These are phyloP conservation scores for Mixornis gularis DNA, from an alignment of 2,113 vertebrate species.

Conservation along the genomic window DNA sequence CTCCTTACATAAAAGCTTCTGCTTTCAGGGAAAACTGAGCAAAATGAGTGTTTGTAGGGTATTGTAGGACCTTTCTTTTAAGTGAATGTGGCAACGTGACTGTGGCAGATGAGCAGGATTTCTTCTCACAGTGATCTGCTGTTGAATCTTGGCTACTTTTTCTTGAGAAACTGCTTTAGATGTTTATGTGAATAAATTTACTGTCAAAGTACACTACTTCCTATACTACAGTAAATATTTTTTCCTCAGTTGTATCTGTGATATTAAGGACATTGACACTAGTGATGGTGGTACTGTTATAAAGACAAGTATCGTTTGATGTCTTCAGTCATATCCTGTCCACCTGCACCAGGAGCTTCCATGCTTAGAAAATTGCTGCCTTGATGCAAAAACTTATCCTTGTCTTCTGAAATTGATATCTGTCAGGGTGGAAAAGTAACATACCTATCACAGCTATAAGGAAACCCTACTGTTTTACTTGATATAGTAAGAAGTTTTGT, in stretches of 20 bases:
- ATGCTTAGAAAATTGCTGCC: not conserved
- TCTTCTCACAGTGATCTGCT: not conserved
- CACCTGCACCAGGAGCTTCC: not conserved
- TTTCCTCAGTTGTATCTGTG: not conserved
- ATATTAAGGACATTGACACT: not conserved
- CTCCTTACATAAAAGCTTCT: not conserved
- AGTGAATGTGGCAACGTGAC: rapidly evolving
- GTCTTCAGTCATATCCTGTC: not conserved
- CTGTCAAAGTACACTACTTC: not conserved
- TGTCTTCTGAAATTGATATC: not conserved
- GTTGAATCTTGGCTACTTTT: not conserved
- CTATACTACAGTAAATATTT: not conserved
- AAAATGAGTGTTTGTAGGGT: not conserved
- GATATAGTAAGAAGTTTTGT: not conserved
- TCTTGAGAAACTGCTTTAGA: not conserved
- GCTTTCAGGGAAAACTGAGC: not conserved
- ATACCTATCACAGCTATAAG: not conserved
- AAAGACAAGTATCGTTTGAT: not conserved
- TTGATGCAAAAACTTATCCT: not conserved
- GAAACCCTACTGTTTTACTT: not conserved
- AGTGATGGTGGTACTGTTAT: not conserved
- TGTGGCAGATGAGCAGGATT: not conserved
- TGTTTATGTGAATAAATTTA: not conserved
- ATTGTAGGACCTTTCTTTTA: not conserved
- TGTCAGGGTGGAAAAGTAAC: not conserved